Evolutionary conservation across 1,140 invertebrate genomes (phyloP).

Genomic region (Ostrea denselamellosa): DNA sequence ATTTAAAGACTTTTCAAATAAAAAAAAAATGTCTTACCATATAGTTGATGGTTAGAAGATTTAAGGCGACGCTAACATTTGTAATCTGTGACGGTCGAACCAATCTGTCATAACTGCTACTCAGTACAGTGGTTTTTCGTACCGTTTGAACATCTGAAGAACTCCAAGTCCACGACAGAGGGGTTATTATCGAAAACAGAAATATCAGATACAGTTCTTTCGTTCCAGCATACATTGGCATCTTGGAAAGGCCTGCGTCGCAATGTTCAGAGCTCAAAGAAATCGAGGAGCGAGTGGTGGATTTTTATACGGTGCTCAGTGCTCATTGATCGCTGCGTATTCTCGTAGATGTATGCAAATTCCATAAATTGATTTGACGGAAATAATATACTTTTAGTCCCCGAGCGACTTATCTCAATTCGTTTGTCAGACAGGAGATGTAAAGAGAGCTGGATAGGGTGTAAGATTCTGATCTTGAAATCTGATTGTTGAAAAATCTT

Average conservation of each 20-base stretch:
- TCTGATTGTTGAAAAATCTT: no score
- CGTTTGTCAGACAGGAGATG: no score
- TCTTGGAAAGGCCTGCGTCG: background rate
- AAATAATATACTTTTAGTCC: background rate
- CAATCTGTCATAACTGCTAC: background rate
- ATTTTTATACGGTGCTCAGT: background rate
- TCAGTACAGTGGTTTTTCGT: background rate
- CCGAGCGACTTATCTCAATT: background rate
- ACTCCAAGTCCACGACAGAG: background rate
- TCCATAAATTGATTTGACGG: background rate
- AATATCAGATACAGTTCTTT: background rate
- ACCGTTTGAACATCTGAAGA: background rate
- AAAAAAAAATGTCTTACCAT: background rate
- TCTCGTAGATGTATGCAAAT: background rate
- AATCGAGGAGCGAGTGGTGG: background rate
- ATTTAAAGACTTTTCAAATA: background rate
- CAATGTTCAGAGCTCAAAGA: background rate
- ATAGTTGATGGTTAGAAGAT: constrained; percentile 17
- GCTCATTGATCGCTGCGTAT: background rate
- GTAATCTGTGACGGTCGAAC: constrained; percentile 4
- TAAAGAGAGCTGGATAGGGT: no score
- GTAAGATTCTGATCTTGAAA: no score
- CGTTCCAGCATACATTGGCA: background rate
- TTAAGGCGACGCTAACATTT: background rate
- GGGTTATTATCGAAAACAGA: background rate